Conservation (phyloP, 2,113 vertebrate species). For the Chlorodrepanis virens region DNA sequence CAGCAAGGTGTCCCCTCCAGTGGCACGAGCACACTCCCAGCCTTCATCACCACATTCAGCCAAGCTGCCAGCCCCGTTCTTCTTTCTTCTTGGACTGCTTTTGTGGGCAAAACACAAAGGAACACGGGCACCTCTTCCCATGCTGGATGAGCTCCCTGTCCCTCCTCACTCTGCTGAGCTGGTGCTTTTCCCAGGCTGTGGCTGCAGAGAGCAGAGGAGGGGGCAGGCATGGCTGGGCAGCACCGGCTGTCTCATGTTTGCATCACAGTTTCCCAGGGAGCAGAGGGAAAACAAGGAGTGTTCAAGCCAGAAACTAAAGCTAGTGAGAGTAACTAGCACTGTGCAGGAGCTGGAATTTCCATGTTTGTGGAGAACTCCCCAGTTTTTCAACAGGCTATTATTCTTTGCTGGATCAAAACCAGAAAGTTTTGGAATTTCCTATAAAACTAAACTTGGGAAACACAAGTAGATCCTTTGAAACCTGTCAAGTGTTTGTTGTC, state of each 20-base stretch:
- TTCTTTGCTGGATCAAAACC: neutral
- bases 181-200: neutral
- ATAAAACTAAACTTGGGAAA: neutral
- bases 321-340: neutral
- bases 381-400: neutral
- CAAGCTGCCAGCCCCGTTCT: neutral
- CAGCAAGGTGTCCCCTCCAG: neutral
- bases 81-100: neutral
- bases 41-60: accelerated
- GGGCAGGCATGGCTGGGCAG: neutral
- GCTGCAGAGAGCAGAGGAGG: neutral
- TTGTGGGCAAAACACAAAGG: neutral
- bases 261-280: neutral
- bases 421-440: neutral
- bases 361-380: neutral
- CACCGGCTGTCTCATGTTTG: accelerated
- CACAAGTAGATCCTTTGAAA: neutral
- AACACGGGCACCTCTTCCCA: neutral
- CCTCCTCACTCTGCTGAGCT: neutral
- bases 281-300: neutral
- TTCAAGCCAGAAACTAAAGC: neutral
- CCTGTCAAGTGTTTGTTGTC: neutral
- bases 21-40: accelerated
- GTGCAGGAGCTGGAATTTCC: neutral
- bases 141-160: neutral